A percentile compares a stretch with the other conserved stretches of the same genome.
phyloP scores from a whole-genome alignment of 2,888 invertebrate species.

The Orthonevra nobilis region DNA sequence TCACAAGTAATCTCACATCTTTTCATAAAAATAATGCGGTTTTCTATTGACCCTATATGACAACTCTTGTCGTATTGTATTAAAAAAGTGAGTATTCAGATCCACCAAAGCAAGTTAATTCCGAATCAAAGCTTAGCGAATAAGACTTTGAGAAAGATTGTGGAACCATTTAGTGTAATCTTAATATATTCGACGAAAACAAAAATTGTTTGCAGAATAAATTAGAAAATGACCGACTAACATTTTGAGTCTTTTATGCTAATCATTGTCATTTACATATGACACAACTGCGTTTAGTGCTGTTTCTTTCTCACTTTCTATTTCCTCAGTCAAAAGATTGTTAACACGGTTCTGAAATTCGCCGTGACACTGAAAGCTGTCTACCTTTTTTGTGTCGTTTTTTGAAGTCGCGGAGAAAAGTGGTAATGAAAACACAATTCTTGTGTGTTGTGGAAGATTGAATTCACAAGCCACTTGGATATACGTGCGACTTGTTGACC shows the following conservation, averaged over 20 bases:
- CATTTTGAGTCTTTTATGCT: slow-evolving; percentile 13
- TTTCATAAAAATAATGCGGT: too few species aligned
- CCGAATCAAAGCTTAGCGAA: too few species aligned
- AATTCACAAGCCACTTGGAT: not conserved
- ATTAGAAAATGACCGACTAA: slow-evolving; percentile 9
- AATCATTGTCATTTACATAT: slow-evolving; percentile 35
- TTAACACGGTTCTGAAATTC: too few species aligned
- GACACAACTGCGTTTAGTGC: slow-evolving; percentile 17
- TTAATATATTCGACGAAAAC: too few species aligned
- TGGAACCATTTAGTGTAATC: too few species aligned
- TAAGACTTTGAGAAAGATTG: too few species aligned
- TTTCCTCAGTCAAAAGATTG: slow-evolving; percentile 10
- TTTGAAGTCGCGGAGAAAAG: not conserved
- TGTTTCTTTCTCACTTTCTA: slow-evolving; percentile 31
- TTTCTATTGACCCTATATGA: too few species aligned
- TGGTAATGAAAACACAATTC: slow-evolving; percentile 7
- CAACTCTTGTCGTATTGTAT: too few species aligned
- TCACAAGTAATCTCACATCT: too few species aligned
- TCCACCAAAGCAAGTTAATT: too few species aligned
- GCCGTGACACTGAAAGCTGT: not conserved
- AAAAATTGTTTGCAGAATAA: slow-evolving; percentile 3
- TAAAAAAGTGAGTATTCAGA: too few species aligned
- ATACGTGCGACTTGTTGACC: slow-evolving; percentile 28
- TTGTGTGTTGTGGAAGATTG: slow-evolving; percentile 12
- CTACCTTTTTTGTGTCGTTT: not conserved